These are phyloP conservation scores for Diaprepes abbreviatus DNA, from an alignment of 2,888 invertebrate genomes.

Conservation along the genomic window DNA sequence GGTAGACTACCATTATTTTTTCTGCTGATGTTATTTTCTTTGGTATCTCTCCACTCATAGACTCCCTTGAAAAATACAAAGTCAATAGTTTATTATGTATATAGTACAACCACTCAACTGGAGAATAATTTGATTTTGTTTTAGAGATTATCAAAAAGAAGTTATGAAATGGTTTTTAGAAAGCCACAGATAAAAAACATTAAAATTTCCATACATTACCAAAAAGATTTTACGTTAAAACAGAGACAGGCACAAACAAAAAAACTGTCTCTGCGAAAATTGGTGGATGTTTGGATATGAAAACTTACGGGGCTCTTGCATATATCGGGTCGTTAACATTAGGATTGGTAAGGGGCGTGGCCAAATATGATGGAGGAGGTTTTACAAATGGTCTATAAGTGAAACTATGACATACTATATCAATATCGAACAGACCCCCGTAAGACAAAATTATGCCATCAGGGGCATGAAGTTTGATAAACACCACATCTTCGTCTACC, in stretches of 20 bases:
- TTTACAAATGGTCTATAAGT: conserved; percentile 49
- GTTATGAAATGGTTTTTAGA: too few species aligned
- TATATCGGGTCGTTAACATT: conserved; percentile 51
- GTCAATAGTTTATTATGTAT: too few species aligned
- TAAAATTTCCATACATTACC: too few species aligned
- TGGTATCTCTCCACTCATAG: conserved; percentile 49
- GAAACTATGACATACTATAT: conserved; percentile 53
- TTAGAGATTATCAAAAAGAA: too few species aligned
- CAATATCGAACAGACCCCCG: conserved; percentile 56
- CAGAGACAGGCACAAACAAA: too few species aligned
- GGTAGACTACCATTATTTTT: conserved; percentile 60
- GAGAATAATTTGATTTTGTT: too few species aligned
- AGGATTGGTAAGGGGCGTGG: conserved; percentile 55
- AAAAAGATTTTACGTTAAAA: too few species aligned
- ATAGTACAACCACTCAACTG: too few species aligned
- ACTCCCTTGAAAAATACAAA: conserved; percentile 47
- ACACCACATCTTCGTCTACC: conserved; percentile 56
- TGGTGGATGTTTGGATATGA: too few species aligned
- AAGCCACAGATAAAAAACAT: too few species aligned
- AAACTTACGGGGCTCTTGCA: conserved; percentile 57
- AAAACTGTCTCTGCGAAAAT: too few species aligned
- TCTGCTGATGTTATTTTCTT: conserved; percentile 59
- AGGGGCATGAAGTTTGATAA: conserved; percentile 61
- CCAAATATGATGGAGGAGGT: conserved; percentile 53
- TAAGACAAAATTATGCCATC: conserved; percentile 54